phyloP scores from a whole-genome alignment of 2,797 vertebrate genomes.

The Podarcis siculus region DNA sequence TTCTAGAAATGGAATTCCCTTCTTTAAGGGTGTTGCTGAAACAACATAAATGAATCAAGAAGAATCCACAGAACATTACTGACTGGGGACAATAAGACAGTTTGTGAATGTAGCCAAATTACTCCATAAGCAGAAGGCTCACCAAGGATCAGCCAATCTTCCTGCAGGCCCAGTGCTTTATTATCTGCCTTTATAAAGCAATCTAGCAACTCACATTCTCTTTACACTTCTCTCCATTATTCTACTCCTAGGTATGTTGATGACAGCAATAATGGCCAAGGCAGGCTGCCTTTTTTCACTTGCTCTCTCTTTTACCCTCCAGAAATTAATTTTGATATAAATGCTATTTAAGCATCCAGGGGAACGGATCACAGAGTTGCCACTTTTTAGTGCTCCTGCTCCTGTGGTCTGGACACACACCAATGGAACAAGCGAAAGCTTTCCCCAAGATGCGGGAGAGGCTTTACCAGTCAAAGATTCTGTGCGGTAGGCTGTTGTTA shows the following conservation, averaged over 20 bases:
- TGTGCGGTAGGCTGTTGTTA: neutral
- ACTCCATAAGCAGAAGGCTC: neutral
- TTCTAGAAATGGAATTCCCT: neutral
- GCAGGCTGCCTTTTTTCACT: neutral
- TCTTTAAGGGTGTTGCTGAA: neutral
- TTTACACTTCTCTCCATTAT: neutral
- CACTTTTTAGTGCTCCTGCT: neutral
- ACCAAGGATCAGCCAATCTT: neutral
- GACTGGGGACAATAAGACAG: neutral
- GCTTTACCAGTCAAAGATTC: neutral
- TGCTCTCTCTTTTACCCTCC: neutral
- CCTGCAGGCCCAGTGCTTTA: neutral
- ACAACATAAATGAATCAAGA: neutral
- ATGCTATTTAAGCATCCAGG: neutral
- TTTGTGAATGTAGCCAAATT: neutral
- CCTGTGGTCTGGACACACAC: neutral
- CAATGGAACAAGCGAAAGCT: too few species aligned
- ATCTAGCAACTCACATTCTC: neutral
- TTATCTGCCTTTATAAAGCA: neutral
- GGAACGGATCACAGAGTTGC: too few species aligned
- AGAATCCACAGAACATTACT: neutral
- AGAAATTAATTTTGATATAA: neutral
- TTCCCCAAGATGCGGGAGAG: neutral
- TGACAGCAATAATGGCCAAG: neutral
- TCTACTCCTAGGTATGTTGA: neutral